Evolutionary conservation across 92 coral and sea anemone genomes (phyloP).

Genomic region (Porites evermanni): DNA sequence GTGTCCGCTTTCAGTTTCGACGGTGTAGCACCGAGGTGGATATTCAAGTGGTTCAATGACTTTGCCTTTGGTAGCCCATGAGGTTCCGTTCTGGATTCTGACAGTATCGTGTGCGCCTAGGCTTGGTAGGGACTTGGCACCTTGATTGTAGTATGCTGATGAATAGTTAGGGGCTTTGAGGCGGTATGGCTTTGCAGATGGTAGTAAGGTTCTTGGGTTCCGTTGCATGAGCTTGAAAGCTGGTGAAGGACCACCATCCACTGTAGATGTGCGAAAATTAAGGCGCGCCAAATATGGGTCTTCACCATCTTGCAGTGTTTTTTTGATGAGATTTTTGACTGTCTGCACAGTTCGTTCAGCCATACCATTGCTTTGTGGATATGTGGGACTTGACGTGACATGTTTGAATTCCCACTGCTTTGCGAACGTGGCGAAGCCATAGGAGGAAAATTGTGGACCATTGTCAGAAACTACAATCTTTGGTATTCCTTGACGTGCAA

Average conservation of each 20-base stretch:
- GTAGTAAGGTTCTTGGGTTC: slow-evolving; percentile 36
- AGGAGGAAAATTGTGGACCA: slow-evolving; percentile 24
- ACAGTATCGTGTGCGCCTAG: background rate
- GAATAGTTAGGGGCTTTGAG: slow-evolving; percentile 11
- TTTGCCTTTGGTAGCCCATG: too few species aligned
- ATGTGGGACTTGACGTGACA: slow-evolving; percentile 29
- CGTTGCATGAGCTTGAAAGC: slow-evolving; percentile 24
- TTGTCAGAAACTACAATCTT: slow-evolving; percentile 9
- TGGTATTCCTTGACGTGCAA: slow-evolving; percentile 2
- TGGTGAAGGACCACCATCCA: slow-evolving; percentile 40
- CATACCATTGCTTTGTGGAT: slow-evolving; percentile 24
- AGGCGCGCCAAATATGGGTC: slow-evolving; percentile 40
- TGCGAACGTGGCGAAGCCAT: slow-evolving; percentile 18
- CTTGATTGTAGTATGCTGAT: slow-evolving; percentile 23
- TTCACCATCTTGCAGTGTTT: slow-evolving; percentile 33
- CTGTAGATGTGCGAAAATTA: slow-evolving; percentile 34
- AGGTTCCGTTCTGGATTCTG: too few species aligned
- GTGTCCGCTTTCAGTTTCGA: background rate
- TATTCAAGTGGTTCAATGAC: too few species aligned
- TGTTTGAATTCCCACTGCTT: slow-evolving; percentile 37
- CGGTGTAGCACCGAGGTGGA: too few species aligned
- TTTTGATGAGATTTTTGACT: slow-evolving; percentile 9
- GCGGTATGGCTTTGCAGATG: slow-evolving; percentile 15
- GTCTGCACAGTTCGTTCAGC: slow-evolving; percentile 44
- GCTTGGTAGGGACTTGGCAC: slow-evolving; percentile 33